Evolutionary conservation across 2,888 invertebrate genomes (phyloP).

Genomic region (Acholoe squamosa): DNA sequence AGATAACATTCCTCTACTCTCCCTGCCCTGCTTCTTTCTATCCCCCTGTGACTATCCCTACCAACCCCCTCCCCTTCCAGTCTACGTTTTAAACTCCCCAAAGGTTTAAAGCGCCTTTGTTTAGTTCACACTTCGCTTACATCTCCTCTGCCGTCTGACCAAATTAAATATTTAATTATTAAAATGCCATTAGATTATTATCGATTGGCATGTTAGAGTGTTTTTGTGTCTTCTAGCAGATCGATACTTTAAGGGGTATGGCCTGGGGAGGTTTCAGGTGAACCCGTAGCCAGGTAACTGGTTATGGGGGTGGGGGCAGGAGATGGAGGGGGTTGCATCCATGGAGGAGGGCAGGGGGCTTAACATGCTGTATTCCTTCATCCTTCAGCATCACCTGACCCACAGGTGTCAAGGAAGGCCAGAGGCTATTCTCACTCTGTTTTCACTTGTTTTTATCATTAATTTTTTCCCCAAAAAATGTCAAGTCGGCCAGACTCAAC

Average conservation of each 20-base stretch:
- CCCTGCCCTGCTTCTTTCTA: background rate
- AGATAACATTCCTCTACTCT: too few relatives aligned
- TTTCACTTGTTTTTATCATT: background rate
- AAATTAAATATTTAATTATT: constrained; percentile 62
- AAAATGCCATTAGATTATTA: constrained; percentile 62
- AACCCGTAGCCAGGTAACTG: background rate
- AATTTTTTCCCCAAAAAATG: background rate
- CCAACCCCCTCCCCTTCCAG: background rate
- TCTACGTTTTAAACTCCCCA: background rate
- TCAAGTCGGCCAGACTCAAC: background rate
- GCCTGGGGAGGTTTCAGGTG: background rate
- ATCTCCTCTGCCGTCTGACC: constrained; percentile 14
- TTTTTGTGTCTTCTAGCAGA: background rate
- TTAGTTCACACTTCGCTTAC: constrained; percentile 49
- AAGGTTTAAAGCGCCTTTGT: constrained; percentile 38
- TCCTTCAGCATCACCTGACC: background rate
- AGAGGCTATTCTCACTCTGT: background rate
- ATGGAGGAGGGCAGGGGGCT: too few relatives aligned
- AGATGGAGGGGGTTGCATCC: background rate
- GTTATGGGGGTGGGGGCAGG: background rate
- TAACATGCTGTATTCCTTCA: too few relatives aligned
- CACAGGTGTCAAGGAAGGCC: background rate
- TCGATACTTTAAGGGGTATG: constrained; percentile 40
- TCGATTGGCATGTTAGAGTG: constrained; percentile 58
- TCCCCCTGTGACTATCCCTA: background rate